Conservation (phyloP, 2,888 invertebrate species). For the Eupithecia dodoneata region DNA sequence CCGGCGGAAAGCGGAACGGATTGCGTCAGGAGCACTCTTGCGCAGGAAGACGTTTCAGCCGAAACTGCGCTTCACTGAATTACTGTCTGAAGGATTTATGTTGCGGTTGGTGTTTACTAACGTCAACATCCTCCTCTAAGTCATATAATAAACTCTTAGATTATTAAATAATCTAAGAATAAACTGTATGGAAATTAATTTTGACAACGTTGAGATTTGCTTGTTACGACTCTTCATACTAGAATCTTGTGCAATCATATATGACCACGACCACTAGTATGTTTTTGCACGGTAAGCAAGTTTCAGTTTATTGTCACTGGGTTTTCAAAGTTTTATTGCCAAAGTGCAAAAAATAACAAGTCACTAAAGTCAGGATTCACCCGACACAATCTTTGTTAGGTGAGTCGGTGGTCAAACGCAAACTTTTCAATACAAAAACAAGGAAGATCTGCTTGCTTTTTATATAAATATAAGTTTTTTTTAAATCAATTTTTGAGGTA, state of each 20-base stretch:
- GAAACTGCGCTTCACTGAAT: constrained; percentile 1
- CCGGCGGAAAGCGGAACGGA: constrained; percentile 69
- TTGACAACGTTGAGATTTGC: neutral
- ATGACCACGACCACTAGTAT: neutral
- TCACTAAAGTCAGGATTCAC: neutral
- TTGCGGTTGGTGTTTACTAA: neutral
- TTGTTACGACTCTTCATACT: neutral
- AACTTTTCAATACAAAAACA: neutral
- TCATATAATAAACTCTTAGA: neutral
- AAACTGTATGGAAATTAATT: neutral
- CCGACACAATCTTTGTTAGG: no score
- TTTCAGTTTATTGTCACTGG: no score
- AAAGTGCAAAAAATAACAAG: no score
- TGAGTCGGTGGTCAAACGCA: no score
- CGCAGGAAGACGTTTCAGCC: constrained; percentile 24
- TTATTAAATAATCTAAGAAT: no score
- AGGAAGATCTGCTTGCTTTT: neutral
- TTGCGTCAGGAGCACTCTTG: constrained; percentile 56
- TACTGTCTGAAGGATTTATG: constrained; percentile 4
- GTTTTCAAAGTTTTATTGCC: no score
- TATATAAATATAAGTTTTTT: no score
- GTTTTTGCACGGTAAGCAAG: neutral
- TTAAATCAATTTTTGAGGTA: no score
- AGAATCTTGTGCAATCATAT: neutral
- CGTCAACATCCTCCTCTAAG: neutral